Evolutionary conservation across 1,140 invertebrate genomes (phyloP), one percentile per base, ranked within the genome.

Genomic region (Meteorus sp.): DNA sequence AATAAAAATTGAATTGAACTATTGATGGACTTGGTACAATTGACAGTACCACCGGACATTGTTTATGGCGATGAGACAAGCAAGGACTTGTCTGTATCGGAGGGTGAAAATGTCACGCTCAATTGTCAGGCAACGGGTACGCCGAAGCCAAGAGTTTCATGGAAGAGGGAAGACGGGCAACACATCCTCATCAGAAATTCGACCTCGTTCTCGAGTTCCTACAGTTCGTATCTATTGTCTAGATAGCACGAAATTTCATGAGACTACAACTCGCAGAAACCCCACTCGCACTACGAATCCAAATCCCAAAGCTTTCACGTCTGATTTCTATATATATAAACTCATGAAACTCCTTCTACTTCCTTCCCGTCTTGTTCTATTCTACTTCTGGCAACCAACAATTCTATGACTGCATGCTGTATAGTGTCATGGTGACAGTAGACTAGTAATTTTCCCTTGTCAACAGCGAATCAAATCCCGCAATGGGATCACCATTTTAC

Each of bases 31-130:
- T n/a, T n/a, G n/a, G n/a, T n/a, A n/a, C n/a, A n/a, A n/a, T 27
- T 59, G 56, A 13, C 76, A 91, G 89, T 90, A 11, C 88, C 89
- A 13, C 89, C 89, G 7, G 88, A 90, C 70, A 90, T 90, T 58
- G 79, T 89, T 51, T 88, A 89, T 63, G 88, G 72, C 4, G 65
- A 65, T 37, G 71, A 90, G 43, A 89, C 88, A 2, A 90, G 88
- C 58, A 84, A 87, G 0, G 90, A 93, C 73, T 76, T 91, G 41
- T 88, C 89, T 15, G 87, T 88, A 6, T 85, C 89, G 60, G 92
- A 94, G 74, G 84, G 90, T 61, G 88, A 91, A 63, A 92, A 92
- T 70, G 89, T 90, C 3, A 92, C 89, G 0, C 77, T 94, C n/a
- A 86, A 84, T 53, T 94, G 91, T 72, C 84, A 84, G 60, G 91